Conservation (phyloP, 2,888 invertebrate genomes). For the Phalangium opilio region DNA sequence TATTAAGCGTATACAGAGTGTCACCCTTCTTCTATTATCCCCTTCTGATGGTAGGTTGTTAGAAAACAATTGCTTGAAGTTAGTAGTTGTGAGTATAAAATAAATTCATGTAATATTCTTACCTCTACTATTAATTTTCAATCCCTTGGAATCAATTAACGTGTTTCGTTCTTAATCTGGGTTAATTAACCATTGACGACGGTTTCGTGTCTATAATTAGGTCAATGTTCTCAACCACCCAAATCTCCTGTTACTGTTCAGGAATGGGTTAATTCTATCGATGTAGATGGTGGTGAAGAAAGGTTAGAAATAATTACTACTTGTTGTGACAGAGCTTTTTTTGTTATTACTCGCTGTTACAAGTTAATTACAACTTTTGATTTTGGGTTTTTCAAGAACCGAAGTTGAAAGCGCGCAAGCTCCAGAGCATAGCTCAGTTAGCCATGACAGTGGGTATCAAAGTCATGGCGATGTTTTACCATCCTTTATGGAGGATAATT, state of each 20-base stretch:
- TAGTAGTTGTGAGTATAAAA: too few species aligned
- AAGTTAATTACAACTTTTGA: neutral
- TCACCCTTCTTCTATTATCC: too few species aligned
- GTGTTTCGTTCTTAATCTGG: too few species aligned
- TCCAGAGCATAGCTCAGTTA: too few species aligned
- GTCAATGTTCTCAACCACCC: neutral
- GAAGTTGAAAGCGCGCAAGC: neutral
- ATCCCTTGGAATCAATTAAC: too few species aligned
- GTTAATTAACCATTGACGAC: too few species aligned
- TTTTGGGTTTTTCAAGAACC: neutral
- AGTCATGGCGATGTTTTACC: neutral
- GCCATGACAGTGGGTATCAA: neutral
- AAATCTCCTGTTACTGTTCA: slow-evolving; percentile 6
- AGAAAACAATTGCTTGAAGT: too few species aligned
- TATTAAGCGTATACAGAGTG: too few species aligned
- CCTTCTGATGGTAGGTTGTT: too few species aligned
- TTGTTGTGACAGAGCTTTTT: neutral
- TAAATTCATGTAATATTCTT: too few species aligned
- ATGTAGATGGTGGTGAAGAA: slow-evolving; percentile 1
- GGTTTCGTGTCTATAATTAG: too few species aligned
- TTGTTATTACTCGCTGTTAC: neutral
- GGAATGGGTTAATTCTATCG: slow-evolving; percentile 7
- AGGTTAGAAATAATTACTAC: neutral
- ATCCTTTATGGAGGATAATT: slow-evolving; percentile 1
- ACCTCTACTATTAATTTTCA: too few species aligned